Evolutionary conservation across 2,113 vertebrate genomes (phyloP), one percentile per base, ranked within the genome.

Genomic region (Dasypus novemcinctus): DNA sequence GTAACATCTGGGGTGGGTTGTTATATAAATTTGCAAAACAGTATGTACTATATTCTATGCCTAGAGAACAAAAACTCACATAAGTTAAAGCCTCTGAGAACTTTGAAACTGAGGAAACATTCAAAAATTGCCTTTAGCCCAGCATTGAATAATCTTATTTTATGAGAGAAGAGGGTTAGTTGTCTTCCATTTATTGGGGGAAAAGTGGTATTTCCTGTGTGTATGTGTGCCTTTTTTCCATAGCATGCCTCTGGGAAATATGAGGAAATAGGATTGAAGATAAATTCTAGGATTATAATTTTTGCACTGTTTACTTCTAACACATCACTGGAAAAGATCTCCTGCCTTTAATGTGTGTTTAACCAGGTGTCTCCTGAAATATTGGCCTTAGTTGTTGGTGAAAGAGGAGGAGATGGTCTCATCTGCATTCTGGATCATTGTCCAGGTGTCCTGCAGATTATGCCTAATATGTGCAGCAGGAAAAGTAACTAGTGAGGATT

Each of bases 171-270:
- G 0, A 1, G 1, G 15, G 21, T 78, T 66, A 15, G 6, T 38
- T 54, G 25, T 18, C 85, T n/a, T 72, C 29, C 2, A 54, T 54
- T 54, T 54, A n/a, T 54, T n/a, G 23, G 38, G 49, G 29, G 21
- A 7, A 17, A 20, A 38, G 36, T 1, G 3, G 21, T 31, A 27
- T 27, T 59, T 31, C 13, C 15, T 69, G 8, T 69, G 23, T 49
- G 31, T 1, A 14, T 9, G 1, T 15, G 18, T 0, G 2, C 12
- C 1, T 17, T 18, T 0, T 31, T 49, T 82, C 21, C 31, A n/a
- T 21, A 15, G 4, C 41, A 5, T 6, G 27, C 12, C 33, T 20
- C 84, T 54, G 10, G 43, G 59, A 69, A 27, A 69, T 54, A 69
- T 1, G 7, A 27, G 33, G 59, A 46, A 52, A 27, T 21, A 10